Base-by-base conservation (phyloP, 2,797 vertebrate genomes). In the Chelmon rostratus region DNA sequence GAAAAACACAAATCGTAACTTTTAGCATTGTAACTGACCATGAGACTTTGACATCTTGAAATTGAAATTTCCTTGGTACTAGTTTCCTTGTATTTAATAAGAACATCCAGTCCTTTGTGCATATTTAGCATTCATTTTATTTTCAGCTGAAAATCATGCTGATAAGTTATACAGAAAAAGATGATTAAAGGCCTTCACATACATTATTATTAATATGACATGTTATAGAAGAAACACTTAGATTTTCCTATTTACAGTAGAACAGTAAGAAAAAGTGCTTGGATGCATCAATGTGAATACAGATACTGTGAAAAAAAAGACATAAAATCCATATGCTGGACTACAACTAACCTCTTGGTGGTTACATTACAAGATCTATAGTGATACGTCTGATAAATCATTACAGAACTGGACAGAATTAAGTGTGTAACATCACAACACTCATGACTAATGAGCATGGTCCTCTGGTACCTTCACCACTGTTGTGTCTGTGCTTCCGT, bases 181-280 rank as follows among this genome's bases (percentile, higher is more conserved):
- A 83, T 62, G 37, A 73, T 61, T 87, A 78, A 83, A 86, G 81
- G 73, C 86, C 81, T 87, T 85, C 75, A 92, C 83, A 91, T 85
- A 93, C 81, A 88, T 57, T 79, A 89, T 74, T 86, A 88, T 87
- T 86, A 85, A 74, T 86, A 89, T 57, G 67, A 88, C 84, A 89
- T 67, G 65, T 59, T 85, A 90, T 69, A 88, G 87, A 90, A 87
- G 83, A 90, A 73, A 87, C 88, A 85, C 82, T 79, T 88, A 80
- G 64, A 88, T 76, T 87, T 84, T 64, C 67, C 47, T 92, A 92
- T 92, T 91, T 93, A 94, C 88, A 92, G 59, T 59, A 80, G 33
- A 81, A 76, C 77, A 86, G 88, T 86, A 86, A 79, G 83, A 87
- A 88, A 91, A 94, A 94, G 94, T 94, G 94, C 90, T 87, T 88